These are phyloP conservation scores for Gasterosteus nipponicus DNA, from an alignment of 2,113 vertebrate genomes.

Conservation along the genomic window DNA sequence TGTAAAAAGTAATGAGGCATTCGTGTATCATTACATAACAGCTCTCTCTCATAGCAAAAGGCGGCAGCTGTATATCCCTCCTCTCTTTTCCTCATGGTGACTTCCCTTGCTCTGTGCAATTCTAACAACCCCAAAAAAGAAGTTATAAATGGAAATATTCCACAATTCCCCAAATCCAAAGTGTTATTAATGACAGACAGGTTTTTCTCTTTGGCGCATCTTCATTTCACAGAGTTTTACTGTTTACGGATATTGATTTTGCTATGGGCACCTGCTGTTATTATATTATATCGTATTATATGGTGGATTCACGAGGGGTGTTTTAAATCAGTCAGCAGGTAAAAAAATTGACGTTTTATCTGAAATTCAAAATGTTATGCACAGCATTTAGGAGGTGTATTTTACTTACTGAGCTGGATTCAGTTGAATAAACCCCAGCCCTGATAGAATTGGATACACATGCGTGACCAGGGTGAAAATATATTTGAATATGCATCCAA, in stretches of 20 bases:
- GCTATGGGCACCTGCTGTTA: constrained; percentile 15
- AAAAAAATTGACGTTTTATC: constrained; percentile 12
- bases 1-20: neutral
- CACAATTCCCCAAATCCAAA: constrained; percentile 11
- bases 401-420: constrained; percentile 22
- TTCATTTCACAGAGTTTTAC: constrained; percentile 19
- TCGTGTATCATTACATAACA: neutral
- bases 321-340: constrained; percentile 28
- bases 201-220: constrained; percentile 16
- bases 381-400: neutral
- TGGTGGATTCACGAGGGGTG: constrained; percentile 10
- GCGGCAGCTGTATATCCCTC: neutral
- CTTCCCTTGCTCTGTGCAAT: constrained; percentile 8
- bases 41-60: constrained; percentile 9
- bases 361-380: constrained; percentile 7
- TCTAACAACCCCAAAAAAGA: constrained; percentile 23
- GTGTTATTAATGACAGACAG: constrained; percentile 1
- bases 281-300: neutral
- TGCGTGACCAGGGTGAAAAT: constrained; percentile 42
- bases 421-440: constrained; percentile 10
- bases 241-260: constrained; percentile 25
- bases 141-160: constrained; percentile 34
- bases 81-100: neutral
- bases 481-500: constrained; percentile 45
- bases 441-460: constrained; percentile 19